Evolutionary conservation across 2,797 vertebrate species (phyloP).

Genomic region (Amazona ochrocephala): DNA sequence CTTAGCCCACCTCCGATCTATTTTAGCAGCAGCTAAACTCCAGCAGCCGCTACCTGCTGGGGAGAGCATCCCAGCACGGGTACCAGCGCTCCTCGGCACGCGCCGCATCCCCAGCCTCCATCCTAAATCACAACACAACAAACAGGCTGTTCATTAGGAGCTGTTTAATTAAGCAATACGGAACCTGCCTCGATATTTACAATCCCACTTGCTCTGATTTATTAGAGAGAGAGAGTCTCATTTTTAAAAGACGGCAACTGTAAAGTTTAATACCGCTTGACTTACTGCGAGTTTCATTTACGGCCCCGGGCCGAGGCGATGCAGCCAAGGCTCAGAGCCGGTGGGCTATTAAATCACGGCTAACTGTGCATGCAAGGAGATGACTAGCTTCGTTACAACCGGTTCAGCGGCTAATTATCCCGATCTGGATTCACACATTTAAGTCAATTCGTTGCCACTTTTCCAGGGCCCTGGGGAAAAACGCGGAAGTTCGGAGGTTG

Average conservation of each 20-base stretch:
- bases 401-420: slow-evolving; percentile 53
- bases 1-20: background rate
- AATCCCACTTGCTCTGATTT: slow-evolving; percentile 66
- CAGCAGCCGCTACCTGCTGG: background rate
- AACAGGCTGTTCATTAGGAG: slow-evolving; percentile 64
- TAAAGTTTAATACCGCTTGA: slow-evolving; percentile 76
- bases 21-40: background rate
- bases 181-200: slow-evolving; percentile 74
- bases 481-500: fast-evolving
- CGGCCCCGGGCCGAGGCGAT: slow-evolving; percentile 9
- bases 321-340: slow-evolving; percentile 4
- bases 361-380: slow-evolving; percentile 48
- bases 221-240: slow-evolving; percentile 20
- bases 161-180: slow-evolving; percentile 76
- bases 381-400: slow-evolving; percentile 55
- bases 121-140: slow-evolving; percentile 70
- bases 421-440: slow-evolving; percentile 14
- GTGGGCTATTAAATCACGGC: slow-evolving; percentile 66
- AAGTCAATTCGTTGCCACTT: background rate
- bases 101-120: background rate
- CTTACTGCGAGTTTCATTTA: slow-evolving; percentile 58
- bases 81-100: fast-evolving
- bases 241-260: slow-evolving; percentile 47
- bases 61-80: background rate
- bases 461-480: background rate